Conservation (phyloP, 2,113 vertebrate species). For the Phaethornis superciliosus region DNA sequence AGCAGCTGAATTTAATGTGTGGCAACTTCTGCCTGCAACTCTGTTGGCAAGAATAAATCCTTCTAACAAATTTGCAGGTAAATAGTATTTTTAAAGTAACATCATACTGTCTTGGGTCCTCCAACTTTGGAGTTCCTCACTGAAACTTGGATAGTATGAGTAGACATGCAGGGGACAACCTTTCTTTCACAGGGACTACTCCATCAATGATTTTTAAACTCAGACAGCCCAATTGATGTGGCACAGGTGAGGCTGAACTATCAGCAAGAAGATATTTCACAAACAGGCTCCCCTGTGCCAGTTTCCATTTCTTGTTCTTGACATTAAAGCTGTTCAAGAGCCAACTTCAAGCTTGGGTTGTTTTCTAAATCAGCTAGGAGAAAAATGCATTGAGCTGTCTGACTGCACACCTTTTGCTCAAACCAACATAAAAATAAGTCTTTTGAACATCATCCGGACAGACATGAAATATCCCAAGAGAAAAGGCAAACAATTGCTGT, state of each 20-base stretch:
- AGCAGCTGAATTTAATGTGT: background rate
- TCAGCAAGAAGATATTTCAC: background rate
- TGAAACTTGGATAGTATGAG: background rate
- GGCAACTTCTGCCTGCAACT: background rate
- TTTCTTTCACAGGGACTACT: background rate
- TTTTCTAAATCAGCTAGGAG: background rate
- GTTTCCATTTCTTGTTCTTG: background rate
- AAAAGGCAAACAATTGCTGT: background rate
- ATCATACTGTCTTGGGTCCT: background rate
- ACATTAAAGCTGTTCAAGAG: background rate
- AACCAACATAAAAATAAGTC: background rate
- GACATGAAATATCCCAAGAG: background rate
- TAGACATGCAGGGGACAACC: background rate
- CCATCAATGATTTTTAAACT: background rate
- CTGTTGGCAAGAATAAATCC: background rate
- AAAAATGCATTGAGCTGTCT: background rate
- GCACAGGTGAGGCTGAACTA: background rate
- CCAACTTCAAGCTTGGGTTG: background rate
- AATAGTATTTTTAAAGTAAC: background rate
- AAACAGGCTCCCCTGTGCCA: background rate
- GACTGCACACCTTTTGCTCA: background rate
- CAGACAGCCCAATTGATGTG: accelerated
- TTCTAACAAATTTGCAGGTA: background rate
- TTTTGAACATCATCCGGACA: background rate
- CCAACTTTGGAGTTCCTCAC: background rate